Evolutionary conservation across 2,888 invertebrate genomes (phyloP).

Genomic region (Seira ritae): DNA sequence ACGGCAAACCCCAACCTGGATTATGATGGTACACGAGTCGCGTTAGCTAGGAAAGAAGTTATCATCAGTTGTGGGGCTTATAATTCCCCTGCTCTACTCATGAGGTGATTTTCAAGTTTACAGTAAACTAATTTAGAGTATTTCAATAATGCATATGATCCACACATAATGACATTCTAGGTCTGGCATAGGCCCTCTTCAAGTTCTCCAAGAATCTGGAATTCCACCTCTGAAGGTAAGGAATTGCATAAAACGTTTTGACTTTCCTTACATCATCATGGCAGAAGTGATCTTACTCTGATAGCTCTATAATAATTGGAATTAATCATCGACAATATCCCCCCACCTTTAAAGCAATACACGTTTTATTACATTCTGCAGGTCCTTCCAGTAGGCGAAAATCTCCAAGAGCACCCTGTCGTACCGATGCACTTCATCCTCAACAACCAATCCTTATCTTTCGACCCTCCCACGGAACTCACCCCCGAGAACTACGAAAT

Average conservation of each 20-base stretch:
- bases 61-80: constrained; percentile 58
- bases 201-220: constrained; percentile 8
- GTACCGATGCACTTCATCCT: constrained; percentile 35
- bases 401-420: constrained; percentile 57
- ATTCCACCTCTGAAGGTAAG: constrained; percentile 3
- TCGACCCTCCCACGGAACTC: constrained; percentile 47
- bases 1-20: background rate
- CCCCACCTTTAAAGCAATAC: too few relatives aligned
- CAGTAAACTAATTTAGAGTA: too few relatives aligned
- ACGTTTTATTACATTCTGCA: too few relatives aligned
- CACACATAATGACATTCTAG: too few relatives aligned
- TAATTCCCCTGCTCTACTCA: constrained; percentile 44
- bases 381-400: constrained; percentile 60
- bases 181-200: constrained; percentile 38
- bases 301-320: too few relatives aligned
- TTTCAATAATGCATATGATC: too few relatives aligned
- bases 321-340: too few relatives aligned
- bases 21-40: background rate
- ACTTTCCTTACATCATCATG: too few relatives aligned
- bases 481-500: constrained; percentile 45
- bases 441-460: constrained; percentile 36
- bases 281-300: too few relatives aligned
- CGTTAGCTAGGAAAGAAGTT: constrained; percentile 49
- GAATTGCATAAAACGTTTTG: background rate
- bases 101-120: too few relatives aligned